phyloP scores from a whole-genome alignment of 2,797 vertebrate species.

The Danio choprae region DNA sequence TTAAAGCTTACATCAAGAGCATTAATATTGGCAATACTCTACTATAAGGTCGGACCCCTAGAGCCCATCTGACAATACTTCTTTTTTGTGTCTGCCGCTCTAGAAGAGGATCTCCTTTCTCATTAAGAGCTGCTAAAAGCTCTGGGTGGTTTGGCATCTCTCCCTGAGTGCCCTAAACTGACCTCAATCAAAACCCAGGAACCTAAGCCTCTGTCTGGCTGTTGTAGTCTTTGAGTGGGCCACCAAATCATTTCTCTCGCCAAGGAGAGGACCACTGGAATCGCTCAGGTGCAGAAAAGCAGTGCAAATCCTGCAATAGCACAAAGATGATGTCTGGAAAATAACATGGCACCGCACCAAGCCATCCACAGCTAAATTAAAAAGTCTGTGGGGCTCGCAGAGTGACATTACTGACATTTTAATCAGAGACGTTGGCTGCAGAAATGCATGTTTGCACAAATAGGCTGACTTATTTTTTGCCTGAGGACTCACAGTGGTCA shows the following conservation, averaged over 20 bases:
- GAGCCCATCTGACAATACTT: constrained; percentile 15
- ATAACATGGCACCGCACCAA: constrained; percentile 36
- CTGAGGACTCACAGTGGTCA: constrained; percentile 36
- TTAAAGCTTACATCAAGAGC: constrained; percentile 10
- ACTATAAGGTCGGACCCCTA: background rate
- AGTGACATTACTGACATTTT: constrained; percentile 38
- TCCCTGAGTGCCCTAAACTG: constrained; percentile 43
- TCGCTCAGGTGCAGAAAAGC: constrained; percentile 49
- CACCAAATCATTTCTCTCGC: constrained; percentile 43
- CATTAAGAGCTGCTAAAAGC: constrained; percentile 46
- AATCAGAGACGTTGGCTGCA: constrained; percentile 29
- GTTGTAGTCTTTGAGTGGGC: constrained; percentile 40
- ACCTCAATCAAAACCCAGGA: constrained; percentile 52
- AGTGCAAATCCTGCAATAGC: constrained; percentile 43
- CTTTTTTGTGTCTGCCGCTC: constrained; percentile 3
- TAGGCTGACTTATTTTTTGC: constrained; percentile 38
- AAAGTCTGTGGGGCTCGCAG: constrained; percentile 13
- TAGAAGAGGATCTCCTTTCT: constrained; percentile 46
- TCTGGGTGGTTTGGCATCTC: constrained; percentile 41
- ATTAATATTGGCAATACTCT: background rate
- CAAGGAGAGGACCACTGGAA: constrained; percentile 24
- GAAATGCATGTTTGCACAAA: constrained; percentile 36
- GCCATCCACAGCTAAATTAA: constrained; percentile 26
- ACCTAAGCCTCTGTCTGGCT: constrained; percentile 30
- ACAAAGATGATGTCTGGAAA: constrained; percentile 41